A percentile compares a stretch with the other conserved stretches of the same genome.
These are phyloP conservation scores for Gambelia wislizenii DNA, from an alignment of 2,797 vertebrate species.

Conservation along the genomic window DNA sequence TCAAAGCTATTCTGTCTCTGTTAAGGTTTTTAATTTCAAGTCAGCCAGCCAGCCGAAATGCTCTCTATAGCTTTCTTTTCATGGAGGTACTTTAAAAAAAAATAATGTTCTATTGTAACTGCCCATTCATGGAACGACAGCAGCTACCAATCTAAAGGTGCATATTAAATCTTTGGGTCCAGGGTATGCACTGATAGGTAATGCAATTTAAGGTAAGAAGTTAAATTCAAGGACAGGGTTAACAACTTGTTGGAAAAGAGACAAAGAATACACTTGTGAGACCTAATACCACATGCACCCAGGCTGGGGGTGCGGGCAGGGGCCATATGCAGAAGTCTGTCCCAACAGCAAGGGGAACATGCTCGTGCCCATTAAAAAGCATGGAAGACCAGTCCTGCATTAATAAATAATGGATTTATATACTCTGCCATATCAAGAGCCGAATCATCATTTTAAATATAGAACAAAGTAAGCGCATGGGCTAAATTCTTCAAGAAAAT, in stretches of 20 bases:
- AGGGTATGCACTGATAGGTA: background rate
- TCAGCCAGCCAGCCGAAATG: background rate
- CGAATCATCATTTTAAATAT: conserved; percentile 35
- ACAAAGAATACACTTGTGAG: background rate
- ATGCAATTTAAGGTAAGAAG: background rate
- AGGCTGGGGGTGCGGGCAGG: background rate
- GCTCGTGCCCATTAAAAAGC: background rate
- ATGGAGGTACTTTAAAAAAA: background rate
- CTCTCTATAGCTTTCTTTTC: background rate
- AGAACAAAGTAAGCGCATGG: conserved; percentile 42
- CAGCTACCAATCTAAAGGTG: background rate
- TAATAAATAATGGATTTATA: conserved; percentile 20
- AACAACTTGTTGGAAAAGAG: background rate
- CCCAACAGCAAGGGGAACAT: too few species aligned
- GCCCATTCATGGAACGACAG: background rate
- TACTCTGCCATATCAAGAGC: conserved; percentile 6
- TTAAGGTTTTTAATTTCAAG: background rate
- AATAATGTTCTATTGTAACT: background rate
- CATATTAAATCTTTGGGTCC: background rate
- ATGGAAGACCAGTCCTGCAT: conserved; percentile 4
- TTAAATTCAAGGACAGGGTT: background rate
- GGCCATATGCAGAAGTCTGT: background rate
- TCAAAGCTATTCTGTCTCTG: background rate
- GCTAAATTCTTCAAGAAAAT: conserved; percentile 69
- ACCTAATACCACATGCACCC: too few species aligned